Base-by-base conservation (phyloP, 2,888 invertebrate genomes). In the Microdon myrmicae region DNA sequence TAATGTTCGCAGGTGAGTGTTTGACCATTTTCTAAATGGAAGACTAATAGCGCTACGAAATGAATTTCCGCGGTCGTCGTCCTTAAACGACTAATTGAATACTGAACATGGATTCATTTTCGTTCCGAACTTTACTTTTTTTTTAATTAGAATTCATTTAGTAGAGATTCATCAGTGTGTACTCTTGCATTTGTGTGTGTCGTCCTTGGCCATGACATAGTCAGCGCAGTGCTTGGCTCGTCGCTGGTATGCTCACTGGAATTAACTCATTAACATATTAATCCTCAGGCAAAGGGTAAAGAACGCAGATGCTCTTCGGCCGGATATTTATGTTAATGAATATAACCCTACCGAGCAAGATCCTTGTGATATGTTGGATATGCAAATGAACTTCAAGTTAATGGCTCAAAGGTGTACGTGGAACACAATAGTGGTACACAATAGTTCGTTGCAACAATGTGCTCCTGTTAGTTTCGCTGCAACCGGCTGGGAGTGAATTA, bases 251-350 rank as follows among this genome's bases (percentile, higher is more conserved):
- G 16, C 47, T 44, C 64, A 51, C 26, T 53, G 53, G 51, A 64
- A 58, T 64, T 64, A 64, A 64, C 64, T 64, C 64, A 64, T 64
- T 64, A 64, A 64, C 64, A 64, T 64, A 64, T 58, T 47, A 53
- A 64, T 56, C 58, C 41, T 37, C 32, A 41, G 22, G 56, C 45
- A 26, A 58, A 45, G 61, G 61, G 61, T 55, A 48, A 16, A 6
- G 25, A 61, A 58, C 56, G 64, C 64, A 64, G 64, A 64, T 64
- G 64, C 64, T 64, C 64, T 53, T 47, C 58, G 64, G 38, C 20
- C 54, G 60, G 61, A 55, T 48, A 56, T 51, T 44, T 51, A 61
- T 61, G 64, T 23, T 64, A 58, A 64, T 64, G 22, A 58, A 32
- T 22, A 37, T 61, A 41, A 64, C 56, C 64, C 58, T 51, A 55